Percentiles rank a stretch among this genome's conserved stretches.
Conservation (phyloP, 2,113 vertebrate genomes). For the Podarcis cretensis region DNA sequence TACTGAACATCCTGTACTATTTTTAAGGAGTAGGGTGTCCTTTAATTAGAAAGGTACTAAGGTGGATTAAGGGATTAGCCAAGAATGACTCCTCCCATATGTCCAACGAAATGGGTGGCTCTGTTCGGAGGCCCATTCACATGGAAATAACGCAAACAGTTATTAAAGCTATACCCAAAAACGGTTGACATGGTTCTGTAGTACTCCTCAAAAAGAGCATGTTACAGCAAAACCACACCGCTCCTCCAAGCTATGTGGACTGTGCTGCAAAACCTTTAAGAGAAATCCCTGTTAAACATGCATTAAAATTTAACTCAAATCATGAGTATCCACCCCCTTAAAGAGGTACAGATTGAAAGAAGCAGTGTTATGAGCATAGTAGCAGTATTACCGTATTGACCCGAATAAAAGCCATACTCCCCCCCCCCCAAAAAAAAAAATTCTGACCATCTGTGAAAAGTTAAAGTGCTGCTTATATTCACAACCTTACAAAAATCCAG, state of each 20-base stretch:
- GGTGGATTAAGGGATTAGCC: conserved; percentile 73
- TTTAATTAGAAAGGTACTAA: conserved; percentile 75
- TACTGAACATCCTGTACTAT: conserved; percentile 21
- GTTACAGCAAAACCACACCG: background rate
- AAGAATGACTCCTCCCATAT: conserved; percentile 48
- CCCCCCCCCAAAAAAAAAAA: too few relatives aligned
- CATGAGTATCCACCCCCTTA: background rate
- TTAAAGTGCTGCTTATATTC: too few relatives aligned
- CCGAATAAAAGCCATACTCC: too few relatives aligned
- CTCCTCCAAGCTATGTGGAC: background rate
- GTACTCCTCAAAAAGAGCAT: background rate
- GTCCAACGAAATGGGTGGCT: conserved; percentile 41
- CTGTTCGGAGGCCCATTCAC: conserved; percentile 44
- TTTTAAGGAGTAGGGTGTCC: conserved; percentile 45
- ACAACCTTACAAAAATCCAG: too few relatives aligned
- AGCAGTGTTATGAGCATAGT: background rate
- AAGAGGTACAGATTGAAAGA: background rate
- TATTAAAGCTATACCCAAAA: background rate
- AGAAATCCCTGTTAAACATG: background rate
- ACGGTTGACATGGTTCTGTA: background rate
- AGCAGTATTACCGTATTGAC: background rate
- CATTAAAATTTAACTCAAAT: background rate
- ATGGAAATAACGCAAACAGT: conserved; percentile 40
- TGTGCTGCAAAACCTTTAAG: conserved; percentile 3
- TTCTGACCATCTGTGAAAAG: too few relatives aligned